Evolutionary conservation across 2,888 invertebrate species (phyloP), one percentile per base, ranked within the genome.

Genomic region (Augiades crinisus): DNA sequence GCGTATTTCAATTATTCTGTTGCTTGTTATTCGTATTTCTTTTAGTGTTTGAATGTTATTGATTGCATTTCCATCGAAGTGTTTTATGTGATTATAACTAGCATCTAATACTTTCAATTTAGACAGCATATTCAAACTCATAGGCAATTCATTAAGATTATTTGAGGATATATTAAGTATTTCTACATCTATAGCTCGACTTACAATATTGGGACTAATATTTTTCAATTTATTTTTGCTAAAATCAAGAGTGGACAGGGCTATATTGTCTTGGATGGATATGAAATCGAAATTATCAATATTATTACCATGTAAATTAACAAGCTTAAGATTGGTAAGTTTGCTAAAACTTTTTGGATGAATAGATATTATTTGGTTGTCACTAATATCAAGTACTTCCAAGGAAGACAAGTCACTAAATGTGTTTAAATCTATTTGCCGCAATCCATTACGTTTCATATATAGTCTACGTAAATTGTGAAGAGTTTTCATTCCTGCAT

Each of bases 151-250:
- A 13, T 92, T 90, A 43, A 97, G 79, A 50, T 92, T 92, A 75
- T 97, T 97, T 54, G 94, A 93, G 0, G 96, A 96, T 47, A 95
- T 91, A 73, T 96, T 94, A 19, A 97, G 77, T 59, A 92, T 91
- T 78, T 95, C 93, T 37, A 97, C 87, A 36, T 94, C 91, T 57
- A 93, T 90, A 44, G 91, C 92, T 68, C 89, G 88, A 17, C 92
- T 91, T 34, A 95, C 91, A 12, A 92, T 90, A 1, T 90, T 91
- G 1, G 93, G 92, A 1, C 91, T 91, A 55, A 96, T 91, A 64
- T 92, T 93, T 31, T 93, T 92, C 34, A 96, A 75, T 70, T 92
- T 92, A 74, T 96, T 96, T 62, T 92, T 91, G 59, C 95, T 95
- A 14, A 96, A 81, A 73, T 96, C 95, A 30, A 96, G 68, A 44